Base-by-base conservation (phyloP, 2,888 invertebrate genomes). In the Cephalotes varians region DNA sequence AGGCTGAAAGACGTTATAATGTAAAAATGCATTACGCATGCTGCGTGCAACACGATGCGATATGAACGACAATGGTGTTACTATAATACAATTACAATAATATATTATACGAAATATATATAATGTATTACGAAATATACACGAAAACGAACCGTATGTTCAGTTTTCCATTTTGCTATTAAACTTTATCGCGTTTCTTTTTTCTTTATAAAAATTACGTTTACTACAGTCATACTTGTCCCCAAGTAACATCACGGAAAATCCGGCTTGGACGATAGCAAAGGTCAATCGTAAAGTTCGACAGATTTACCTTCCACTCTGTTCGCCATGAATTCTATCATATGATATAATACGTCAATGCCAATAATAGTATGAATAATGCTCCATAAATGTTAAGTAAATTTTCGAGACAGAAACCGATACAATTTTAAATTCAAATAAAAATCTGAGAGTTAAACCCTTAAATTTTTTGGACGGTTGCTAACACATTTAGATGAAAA, bases 281-380 rank as follows among this genome's bases (percentile, higher is more conserved):
- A 34, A 51, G 76, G 74, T 64, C 64, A 73, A 40, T n/a, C 21
- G 62, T 10, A 73, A 60, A 73, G 60, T 44, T 60, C 44, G 9
- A 44, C 28, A 31, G 28, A 15, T 40, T 28, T 1, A 64, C 2
- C 34, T 25, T 51, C 18, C 37, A 25, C 10, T 34, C 7, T 21
- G 3, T 25, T 65, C 25, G 49, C 25, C 49, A 31, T 34, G 47
- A 73, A 47, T 74, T 47, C 2, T 28, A 12, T 15, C 44, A 44
- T 44, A 44, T 44, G 40, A 12, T 10, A 12, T 40, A 15, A 49
- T 12, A 37, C 15, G 25, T 31, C 3, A 25, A 49, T 40, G 18
- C 0, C 4, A 44, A 9, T n/a, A 25, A 37, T 9, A 37, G 12
- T 64, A 10, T n/a, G 15, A 2, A 51, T n/a, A 25, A 3, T 31